Conservation (phyloP, 2,888 invertebrate species). For the Yponomeuta cagnagella region DNA sequence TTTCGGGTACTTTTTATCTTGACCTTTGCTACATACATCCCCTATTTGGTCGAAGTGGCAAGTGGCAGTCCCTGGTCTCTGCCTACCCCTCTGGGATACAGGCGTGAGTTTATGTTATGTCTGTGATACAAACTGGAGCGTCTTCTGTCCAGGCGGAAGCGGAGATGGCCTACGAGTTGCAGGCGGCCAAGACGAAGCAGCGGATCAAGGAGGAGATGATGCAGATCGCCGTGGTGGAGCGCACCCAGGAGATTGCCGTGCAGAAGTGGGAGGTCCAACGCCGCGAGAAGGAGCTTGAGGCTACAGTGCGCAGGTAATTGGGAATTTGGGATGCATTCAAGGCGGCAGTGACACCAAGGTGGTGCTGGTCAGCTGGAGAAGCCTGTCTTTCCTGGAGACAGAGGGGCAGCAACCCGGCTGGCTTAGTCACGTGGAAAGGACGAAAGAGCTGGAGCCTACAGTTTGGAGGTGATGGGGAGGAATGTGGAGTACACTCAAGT, state of each 20-base stretch:
- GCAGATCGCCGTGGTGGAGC: constrained; percentile 95
- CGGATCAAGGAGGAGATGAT: constrained; percentile 97
- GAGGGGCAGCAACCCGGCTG: no score
- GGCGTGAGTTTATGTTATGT: no score
- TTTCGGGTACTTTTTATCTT: no score
- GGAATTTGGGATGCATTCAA: not conserved
- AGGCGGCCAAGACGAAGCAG: constrained; percentile 97
- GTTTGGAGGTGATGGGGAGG: constrained; percentile 75
- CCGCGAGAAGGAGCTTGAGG: constrained; percentile 93
- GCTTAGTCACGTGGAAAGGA: no score
- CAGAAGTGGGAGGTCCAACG: constrained; percentile 97
- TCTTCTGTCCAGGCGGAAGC: constrained; percentile 84
- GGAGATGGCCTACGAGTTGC: constrained; percentile 93
- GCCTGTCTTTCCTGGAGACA: no score
- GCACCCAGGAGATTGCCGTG: constrained; percentile 94
- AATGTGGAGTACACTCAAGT: not conserved
- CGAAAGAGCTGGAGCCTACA: constrained; percentile 92
- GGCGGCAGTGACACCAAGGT: no score
- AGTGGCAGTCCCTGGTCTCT: no score
- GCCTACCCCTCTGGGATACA: no score
- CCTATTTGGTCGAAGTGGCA: no score
- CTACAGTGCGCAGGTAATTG: constrained; percentile 83
- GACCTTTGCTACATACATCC: no score
- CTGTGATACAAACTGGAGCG: no score
- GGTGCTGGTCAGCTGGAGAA: no score